Conservation (phyloP, 2,797 vertebrate genomes). For the Sebastes paucispinis region DNA sequence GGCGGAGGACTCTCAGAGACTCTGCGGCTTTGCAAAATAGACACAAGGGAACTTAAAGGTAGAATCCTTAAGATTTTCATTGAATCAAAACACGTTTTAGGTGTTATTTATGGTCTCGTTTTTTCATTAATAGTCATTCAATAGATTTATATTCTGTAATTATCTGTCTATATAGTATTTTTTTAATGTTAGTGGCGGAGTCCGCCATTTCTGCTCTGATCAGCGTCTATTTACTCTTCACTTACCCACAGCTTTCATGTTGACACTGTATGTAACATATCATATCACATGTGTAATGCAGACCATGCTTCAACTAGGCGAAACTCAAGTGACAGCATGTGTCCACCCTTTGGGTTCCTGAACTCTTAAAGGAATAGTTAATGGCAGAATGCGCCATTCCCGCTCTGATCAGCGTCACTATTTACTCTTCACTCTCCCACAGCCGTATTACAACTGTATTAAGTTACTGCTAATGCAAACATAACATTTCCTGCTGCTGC, state of each 20-base stretch:
- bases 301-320: too few species aligned
- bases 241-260: neutral
- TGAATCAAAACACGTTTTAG: neutral
- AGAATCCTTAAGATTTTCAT: neutral
- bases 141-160: neutral
- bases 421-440: neutral
- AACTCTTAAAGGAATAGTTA: too few species aligned
- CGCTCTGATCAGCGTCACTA: neutral
- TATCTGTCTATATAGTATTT: neutral
- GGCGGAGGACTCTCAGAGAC: constrained; percentile 5
- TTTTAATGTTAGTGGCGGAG: neutral
- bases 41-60: neutral
- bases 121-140: neutral
- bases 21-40: neutral
- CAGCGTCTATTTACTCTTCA: too few species aligned
- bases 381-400: neutral
- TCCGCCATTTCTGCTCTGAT: neutral
- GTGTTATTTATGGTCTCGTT: neutral
- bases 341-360: too few species aligned
- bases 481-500: neutral
- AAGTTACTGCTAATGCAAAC: neutral
- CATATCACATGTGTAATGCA: too few species aligned
- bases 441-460: neutral
- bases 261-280: too few species aligned
- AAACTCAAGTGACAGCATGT: too few species aligned